A percentile compares a stretch with the other conserved stretches of the same genome.
phyloP scores from a whole-genome alignment of 1,140 invertebrate genomes.

The Theocolax elegans region DNA sequence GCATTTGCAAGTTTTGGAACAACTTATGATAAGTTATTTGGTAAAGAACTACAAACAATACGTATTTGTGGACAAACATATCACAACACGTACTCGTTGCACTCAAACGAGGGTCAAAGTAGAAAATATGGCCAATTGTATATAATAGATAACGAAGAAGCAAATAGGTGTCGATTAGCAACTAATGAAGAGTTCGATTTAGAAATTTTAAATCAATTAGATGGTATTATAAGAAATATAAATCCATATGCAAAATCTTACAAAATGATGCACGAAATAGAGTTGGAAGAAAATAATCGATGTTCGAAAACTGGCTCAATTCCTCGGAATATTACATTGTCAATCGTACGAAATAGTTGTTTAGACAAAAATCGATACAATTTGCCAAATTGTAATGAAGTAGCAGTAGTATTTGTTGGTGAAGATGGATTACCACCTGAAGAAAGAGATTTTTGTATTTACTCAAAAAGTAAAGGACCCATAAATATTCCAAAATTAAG shows the following conservation, averaged over 20 bases:
- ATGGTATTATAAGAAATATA: too few relatives aligned
- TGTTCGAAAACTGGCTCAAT: too few relatives aligned
- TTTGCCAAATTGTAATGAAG: neutral
- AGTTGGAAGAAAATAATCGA: neutral
- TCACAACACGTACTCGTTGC: slow-evolving; percentile 32
- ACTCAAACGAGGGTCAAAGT: slow-evolving; percentile 13
- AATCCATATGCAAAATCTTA: too few relatives aligned
- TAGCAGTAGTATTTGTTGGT: too few relatives aligned
- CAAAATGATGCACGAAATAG: neutral
- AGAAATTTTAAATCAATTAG: too few relatives aligned
- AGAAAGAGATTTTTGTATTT: neutral
- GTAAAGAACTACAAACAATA: slow-evolving; percentile 10
- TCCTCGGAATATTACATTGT: too few relatives aligned
- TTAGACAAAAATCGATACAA: neutral
- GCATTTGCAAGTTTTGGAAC: too few relatives aligned
- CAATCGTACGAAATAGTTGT: too few relatives aligned
- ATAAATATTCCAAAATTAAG: neutral
- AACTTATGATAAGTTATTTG: neutral
- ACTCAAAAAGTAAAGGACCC: neutral
- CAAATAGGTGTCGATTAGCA: too few relatives aligned
- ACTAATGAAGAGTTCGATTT: neutral
- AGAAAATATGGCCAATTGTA: slow-evolving; percentile 25
- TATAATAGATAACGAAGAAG: too few relatives aligned
- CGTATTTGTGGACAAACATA: slow-evolving; percentile 36
- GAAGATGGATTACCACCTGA: neutral